Percentiles rank a stretch among this genome's conserved stretches.
phyloP scores from a whole-genome alignment of 2,113 vertebrate species.

The Scomber japonicus region DNA sequence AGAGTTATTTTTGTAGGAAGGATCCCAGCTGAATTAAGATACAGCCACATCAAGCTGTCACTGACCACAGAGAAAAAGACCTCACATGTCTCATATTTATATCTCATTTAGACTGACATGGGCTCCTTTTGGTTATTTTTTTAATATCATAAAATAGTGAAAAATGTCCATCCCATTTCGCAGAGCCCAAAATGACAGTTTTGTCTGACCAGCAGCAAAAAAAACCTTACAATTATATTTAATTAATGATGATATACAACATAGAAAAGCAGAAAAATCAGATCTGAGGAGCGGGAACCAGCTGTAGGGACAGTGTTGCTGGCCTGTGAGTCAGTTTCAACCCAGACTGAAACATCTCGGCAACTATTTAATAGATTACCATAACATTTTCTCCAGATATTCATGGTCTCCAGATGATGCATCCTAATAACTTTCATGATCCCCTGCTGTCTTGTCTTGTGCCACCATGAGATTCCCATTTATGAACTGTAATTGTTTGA shows the following conservation, averaged over 20 bases:
- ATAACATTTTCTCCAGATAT: no score
- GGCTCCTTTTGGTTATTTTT: background rate
- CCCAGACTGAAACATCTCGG: no score
- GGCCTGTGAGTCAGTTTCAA: no score
- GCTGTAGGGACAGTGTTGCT: no score
- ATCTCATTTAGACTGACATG: background rate
- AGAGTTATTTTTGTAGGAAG: background rate
- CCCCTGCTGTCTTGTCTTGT: no score
- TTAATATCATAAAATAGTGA: background rate
- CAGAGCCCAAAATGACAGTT: background rate
- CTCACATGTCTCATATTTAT: background rate
- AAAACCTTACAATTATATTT: background rate
- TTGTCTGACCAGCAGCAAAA: background rate
- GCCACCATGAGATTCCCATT: no score
- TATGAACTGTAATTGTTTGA: no score
- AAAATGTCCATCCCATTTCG: background rate
- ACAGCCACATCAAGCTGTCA: background rate
- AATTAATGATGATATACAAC: background rate
- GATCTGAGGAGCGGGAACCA: background rate
- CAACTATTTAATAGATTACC: no score
- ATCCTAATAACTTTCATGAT: no score
- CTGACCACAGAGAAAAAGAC: background rate
- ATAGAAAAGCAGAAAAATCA: background rate
- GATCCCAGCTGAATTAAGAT: background rate
- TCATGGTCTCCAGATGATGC: no score